Evolutionary conservation across 2,888 invertebrate genomes (phyloP).

Genomic region (Nymphalis urticae): DNA sequence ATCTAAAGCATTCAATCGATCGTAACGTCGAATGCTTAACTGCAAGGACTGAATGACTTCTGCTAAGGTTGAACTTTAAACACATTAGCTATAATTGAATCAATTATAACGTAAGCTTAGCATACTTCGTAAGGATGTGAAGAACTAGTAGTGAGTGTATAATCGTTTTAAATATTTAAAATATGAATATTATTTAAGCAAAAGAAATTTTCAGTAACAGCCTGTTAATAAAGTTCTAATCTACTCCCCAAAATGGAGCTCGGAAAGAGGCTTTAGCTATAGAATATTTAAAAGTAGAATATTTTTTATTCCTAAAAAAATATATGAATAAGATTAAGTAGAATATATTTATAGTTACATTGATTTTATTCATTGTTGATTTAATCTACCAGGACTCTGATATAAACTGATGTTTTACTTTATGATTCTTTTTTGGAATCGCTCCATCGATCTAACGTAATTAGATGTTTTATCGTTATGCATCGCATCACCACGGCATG

Average conservation of each 20-base stretch:
- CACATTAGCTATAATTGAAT: not conserved
- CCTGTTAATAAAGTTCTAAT: no score
- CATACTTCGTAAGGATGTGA: not conserved
- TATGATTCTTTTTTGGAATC: not conserved
- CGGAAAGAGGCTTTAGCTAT: no score
- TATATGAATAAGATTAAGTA: no score
- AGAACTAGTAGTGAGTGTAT: not conserved
- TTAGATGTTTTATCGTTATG: constrained; percentile 13
- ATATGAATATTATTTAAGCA: no score
- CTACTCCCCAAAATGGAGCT: no score
- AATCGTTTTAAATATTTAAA: no score
- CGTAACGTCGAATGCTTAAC: constrained; percentile 3
- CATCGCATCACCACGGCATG: constrained; percentile 2
- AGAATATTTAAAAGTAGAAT: no score
- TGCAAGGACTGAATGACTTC: not conserved
- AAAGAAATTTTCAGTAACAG: no score
- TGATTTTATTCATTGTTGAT: no score
- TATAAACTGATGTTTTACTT: not conserved
- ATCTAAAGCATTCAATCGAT: not conserved
- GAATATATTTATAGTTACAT: no score
- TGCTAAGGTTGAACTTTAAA: constrained; percentile 9
- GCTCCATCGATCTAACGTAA: not conserved
- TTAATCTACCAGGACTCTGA: no score
- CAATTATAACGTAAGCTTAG: constrained; percentile 2
- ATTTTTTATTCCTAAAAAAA: no score